Percentiles rank a stretch among this genome's conserved stretches.
These are phyloP conservation scores for Saiga tatarica DNA, from an alignment of 2,113 vertebrate species.

Conservation along the genomic window DNA sequence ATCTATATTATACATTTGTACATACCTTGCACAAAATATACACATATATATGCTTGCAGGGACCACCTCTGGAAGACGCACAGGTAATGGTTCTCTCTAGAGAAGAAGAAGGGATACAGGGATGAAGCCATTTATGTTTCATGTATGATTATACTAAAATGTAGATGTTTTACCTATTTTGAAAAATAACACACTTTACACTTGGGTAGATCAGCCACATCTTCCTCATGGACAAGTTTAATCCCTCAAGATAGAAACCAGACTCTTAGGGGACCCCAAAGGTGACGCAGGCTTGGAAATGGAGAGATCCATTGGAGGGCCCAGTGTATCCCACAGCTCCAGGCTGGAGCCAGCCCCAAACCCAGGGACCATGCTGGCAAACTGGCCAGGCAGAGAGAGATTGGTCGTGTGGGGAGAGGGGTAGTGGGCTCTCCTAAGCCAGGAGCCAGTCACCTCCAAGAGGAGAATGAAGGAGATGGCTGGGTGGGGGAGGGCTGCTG, in stretches of 20 bases:
- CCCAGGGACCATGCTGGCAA: background rate
- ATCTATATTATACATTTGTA: background rate
- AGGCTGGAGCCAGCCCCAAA: background rate
- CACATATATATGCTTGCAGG: background rate
- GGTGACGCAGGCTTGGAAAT: background rate
- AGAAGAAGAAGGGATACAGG: background rate
- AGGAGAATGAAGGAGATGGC: background rate
- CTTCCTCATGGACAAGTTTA: background rate
- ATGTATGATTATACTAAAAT: background rate
- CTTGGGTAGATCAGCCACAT: background rate
- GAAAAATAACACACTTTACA: background rate
- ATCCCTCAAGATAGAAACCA: background rate
- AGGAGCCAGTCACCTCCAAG: background rate
- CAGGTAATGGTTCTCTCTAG: background rate
- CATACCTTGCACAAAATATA: background rate
- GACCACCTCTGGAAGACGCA: background rate
- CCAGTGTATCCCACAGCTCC: background rate
- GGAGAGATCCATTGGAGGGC: background rate
- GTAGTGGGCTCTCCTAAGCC: background rate
- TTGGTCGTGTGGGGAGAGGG: accelerated
- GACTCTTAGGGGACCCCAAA: background rate
- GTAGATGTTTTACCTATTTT: background rate
- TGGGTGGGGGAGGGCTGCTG: background rate
- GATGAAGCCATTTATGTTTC: background rate
- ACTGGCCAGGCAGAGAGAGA: background rate